Evolutionary conservation across 2,113 vertebrate species (phyloP).

Genomic region (Gobiocypris rarus): DNA sequence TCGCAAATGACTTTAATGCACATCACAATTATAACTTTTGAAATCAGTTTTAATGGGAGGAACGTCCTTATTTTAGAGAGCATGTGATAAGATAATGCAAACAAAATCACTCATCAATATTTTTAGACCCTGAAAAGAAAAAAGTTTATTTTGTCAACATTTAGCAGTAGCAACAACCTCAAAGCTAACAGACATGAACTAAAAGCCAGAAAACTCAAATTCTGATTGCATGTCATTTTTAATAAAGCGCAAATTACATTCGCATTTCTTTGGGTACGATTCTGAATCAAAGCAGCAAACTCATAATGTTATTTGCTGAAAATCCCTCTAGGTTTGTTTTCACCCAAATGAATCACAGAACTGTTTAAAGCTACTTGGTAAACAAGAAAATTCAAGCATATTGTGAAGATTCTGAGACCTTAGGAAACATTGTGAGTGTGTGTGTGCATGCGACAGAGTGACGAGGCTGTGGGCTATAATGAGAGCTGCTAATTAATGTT

Average conservation of each 20-base stretch:
- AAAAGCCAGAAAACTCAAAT: neutral
- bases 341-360: constrained; percentile 20
- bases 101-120: neutral
- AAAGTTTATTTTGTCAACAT: neutral
- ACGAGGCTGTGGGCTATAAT: constrained; percentile 38
- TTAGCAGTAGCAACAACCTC: neutral
- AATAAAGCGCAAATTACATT: neutral
- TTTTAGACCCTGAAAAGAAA: neutral
- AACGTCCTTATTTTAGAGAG: neutral
- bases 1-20: neutral
- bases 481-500: constrained; percentile 53
- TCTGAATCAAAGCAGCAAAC: neutral
- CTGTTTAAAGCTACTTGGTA: constrained; percentile 21
- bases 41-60: neutral
- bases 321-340: constrained; percentile 35
- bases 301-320: constrained; percentile 11
- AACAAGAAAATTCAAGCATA: constrained; percentile 23
- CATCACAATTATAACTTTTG: neutral
- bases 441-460: constrained; percentile 23
- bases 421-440: neutral
- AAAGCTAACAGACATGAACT: neutral
- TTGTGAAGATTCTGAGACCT: constrained; percentile 7
- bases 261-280: neutral
- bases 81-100: neutral
- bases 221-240: neutral